Conservation (phyloP, 2,888 invertebrate genomes). For the Amphipoea lucens region DNA sequence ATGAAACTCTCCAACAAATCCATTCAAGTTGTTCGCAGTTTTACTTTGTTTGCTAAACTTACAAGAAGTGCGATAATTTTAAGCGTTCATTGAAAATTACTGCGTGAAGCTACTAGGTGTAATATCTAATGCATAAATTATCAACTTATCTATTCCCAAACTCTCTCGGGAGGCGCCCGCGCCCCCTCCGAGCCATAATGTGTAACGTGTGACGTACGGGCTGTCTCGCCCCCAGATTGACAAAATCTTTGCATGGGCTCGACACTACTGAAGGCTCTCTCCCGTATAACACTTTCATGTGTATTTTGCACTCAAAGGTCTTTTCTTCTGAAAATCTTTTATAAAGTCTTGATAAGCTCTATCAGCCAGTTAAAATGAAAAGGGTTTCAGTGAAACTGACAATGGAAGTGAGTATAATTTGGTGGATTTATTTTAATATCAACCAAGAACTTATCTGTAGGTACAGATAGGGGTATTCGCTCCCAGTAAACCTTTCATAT, state of each 20-base stretch:
- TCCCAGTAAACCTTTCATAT: constrained; percentile 32
- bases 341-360: constrained; percentile 74
- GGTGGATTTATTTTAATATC: constrained; percentile 69
- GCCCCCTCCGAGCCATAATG: constrained; percentile 72
- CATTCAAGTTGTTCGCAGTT: constrained; percentile 43
- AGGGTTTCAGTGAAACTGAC: constrained; percentile 71
- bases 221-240: constrained; percentile 77
- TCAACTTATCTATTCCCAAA: constrained; percentile 79
- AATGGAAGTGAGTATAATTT: constrained; percentile 61
- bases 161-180: constrained; percentile 68
- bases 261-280: constrained; percentile 68
- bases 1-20: constrained; percentile 35
- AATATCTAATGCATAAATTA: constrained; percentile 82
- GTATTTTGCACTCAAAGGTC: constrained; percentile 71
- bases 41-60: constrained; percentile 50
- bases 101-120: constrained; percentile 69
- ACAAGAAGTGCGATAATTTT: constrained; percentile 49
- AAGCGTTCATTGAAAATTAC: constrained; percentile 63
- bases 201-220: constrained; percentile 75
- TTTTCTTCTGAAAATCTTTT: constrained; percentile 63
- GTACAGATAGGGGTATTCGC: constrained; percentile 51
- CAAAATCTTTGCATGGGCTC: constrained; percentile 78
- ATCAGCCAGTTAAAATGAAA: constrained; percentile 73
- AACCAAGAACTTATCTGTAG: constrained; percentile 40
- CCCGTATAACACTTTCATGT: constrained; percentile 60